phyloP scores from a whole-genome alignment of 2,888 invertebrate genomes.

The Cataglyphis cursor region DNA sequence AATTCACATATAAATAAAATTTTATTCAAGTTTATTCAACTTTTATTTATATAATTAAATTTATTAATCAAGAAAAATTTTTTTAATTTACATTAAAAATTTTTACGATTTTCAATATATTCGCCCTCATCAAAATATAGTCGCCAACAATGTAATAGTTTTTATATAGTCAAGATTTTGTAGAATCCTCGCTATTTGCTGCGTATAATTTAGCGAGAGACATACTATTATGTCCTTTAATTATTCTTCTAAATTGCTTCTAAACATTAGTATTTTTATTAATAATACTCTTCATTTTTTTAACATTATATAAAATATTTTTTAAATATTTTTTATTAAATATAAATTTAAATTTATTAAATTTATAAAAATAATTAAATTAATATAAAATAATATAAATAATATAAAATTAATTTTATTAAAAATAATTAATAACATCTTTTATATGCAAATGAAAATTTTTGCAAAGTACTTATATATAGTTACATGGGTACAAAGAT shows the following conservation, averaged over 20 bases:
- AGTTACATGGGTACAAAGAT: neutral
- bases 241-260: neutral
- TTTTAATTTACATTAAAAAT: neutral
- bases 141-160: neutral
- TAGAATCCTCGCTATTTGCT: no score
- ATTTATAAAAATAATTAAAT: slow-evolving; percentile 1
- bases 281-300: neutral
- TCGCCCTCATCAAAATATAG: neutral
- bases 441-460: neutral
- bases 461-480: neutral
- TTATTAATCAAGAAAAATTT: neutral
- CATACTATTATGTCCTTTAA: no score
- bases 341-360: no score
- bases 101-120: neutral
- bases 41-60: neutral
- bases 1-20: neutral
- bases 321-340: no score
- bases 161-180: neutral
- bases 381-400: no score
- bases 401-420: no score
- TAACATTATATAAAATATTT: no score
- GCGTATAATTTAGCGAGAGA: no score
- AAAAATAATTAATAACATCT: neutral
- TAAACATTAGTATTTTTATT: neutral
- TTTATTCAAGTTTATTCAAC: neutral